phyloP scores from a whole-genome alignment of 92 coral and sea anemone species.

The Metridium senile region DNA sequence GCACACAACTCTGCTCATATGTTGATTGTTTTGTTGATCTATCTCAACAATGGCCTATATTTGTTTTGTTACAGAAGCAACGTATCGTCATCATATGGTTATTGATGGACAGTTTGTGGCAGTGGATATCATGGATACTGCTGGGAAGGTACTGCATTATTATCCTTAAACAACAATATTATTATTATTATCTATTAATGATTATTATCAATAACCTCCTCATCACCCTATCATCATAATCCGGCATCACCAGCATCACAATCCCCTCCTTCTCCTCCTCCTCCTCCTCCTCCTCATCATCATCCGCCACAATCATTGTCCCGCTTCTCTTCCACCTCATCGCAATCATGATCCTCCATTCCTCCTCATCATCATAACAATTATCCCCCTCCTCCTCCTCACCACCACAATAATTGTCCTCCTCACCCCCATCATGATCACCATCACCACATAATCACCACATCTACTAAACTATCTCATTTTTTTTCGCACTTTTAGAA shows the following conservation, averaged over 20 bases:
- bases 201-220: neutral
- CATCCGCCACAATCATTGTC: no score
- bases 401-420: no score
- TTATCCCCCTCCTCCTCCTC: no score
- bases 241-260: neutral
- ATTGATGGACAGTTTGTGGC: constrained; percentile 78
- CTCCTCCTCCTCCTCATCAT: no score
- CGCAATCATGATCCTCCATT: no score
- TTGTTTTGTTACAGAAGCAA: constrained; percentile 60
- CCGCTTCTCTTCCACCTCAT: no score
- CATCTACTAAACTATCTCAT: neutral
- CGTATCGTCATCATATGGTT: constrained; percentile 80
- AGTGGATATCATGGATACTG: constrained; percentile 89
- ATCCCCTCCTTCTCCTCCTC: neutral
- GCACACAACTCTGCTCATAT: no score
- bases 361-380: no score
- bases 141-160: constrained; percentile 69
- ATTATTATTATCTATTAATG: neutral
- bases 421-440: no score
- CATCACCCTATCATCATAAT: neutral
- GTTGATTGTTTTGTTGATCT: no score
- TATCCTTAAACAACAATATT: neutral
- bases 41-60: no score
- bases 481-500: constrained; percentile 57
- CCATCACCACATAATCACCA: no score